phyloP scores from a whole-genome alignment of 2,113 vertebrate species.

The Dicaeum eximium region DNA sequence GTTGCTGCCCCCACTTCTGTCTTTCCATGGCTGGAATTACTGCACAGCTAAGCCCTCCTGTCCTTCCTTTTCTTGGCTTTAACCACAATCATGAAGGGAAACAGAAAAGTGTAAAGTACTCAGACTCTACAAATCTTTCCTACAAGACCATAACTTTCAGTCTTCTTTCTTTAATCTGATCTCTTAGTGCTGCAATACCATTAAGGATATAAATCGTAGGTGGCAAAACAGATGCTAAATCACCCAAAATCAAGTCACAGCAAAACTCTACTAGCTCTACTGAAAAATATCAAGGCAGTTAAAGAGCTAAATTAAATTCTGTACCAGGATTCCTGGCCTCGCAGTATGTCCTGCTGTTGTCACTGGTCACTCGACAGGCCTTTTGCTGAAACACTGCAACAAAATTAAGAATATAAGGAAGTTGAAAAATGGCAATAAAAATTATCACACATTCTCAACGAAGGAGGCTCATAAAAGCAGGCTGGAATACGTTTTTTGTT shows the following conservation, averaged over 20 bases:
- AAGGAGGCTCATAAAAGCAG: neutral
- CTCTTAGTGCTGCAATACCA: neutral
- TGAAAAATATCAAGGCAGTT: neutral
- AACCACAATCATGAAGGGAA: neutral
- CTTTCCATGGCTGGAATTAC: neutral
- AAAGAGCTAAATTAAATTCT: neutral
- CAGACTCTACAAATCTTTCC: neutral
- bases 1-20: neutral
- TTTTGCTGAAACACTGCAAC: slow-evolving; percentile 85
- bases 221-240: neutral
- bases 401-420: neutral
- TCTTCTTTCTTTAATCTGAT: neutral
- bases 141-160: neutral
- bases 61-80: neutral
- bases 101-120: neutral
- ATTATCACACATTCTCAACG: rapidly evolving
- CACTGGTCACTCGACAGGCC: slow-evolving; percentile 43
- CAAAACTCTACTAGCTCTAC: neutral
- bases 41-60: neutral
- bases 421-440: neutral
- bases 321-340: slow-evolving; percentile 75
- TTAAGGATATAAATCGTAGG: neutral
- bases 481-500: neutral
- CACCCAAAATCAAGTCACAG: neutral
- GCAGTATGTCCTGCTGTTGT: slow-evolving; percentile 62